Percentiles rank a stretch among this genome's conserved stretches.
Evolutionary conservation across 2,888 invertebrate genomes (phyloP).

Genomic region (Heterodera filipjevi): DNA sequence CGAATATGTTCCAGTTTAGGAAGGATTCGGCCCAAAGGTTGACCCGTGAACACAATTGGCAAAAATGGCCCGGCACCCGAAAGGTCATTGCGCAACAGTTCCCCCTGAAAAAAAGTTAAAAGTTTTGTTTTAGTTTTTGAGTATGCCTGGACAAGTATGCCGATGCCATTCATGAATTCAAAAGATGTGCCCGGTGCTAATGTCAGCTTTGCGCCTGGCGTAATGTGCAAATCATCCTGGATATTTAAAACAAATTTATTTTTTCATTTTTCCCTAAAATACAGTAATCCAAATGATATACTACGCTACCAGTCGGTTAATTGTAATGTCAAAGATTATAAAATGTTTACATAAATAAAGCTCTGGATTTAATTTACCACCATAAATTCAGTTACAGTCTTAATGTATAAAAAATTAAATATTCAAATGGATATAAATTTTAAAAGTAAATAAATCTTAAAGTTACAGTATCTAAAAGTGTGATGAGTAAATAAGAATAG

Average conservation of each 20-base stretch:
- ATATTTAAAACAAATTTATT: slow-evolving; percentile 68
- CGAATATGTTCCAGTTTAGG: slow-evolving; percentile 52
- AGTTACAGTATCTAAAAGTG: too few species aligned
- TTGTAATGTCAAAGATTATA: too few species aligned
- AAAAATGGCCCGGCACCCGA: slow-evolving; percentile 33
- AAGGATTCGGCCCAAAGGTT: slow-evolving; percentile 44
- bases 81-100: slow-evolving; percentile 54
- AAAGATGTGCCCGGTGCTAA: slow-evolving; percentile 86
- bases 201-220: slow-evolving; percentile 87
- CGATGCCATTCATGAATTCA: slow-evolving; percentile 84
- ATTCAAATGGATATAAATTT: too few species aligned
- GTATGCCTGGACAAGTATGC: slow-evolving; percentile 84
- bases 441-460: too few species aligned
- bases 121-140: neutral
- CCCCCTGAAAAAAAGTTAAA: slow-evolving; percentile 46
- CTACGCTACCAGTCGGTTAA: too few species aligned
- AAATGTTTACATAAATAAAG: too few species aligned
- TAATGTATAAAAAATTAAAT: too few species aligned
- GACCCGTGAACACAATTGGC: slow-evolving; percentile 58
- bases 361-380: too few species aligned
- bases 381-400: too few species aligned
- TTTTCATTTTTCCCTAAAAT: neutral
- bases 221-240: slow-evolving; percentile 85
- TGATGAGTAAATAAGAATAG: too few species aligned
- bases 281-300: too few species aligned